Evolutionary conservation across 2,888 invertebrate species (phyloP).

Genomic region (Cerastis leucographa): DNA sequence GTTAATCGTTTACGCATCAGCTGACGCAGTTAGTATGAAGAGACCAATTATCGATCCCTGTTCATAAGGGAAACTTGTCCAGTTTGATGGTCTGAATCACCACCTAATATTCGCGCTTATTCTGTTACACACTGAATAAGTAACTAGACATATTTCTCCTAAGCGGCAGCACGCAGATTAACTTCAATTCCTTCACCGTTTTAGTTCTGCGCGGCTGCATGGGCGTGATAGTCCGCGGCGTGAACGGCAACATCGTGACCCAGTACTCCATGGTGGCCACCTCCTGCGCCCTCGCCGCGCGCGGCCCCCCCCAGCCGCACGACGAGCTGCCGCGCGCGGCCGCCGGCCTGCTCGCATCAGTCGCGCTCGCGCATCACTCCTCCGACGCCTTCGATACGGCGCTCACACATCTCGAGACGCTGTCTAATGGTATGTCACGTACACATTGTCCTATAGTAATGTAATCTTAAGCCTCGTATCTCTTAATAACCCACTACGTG

Average conservation of each 20-base stretch:
- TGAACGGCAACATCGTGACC: constrained; percentile 85
- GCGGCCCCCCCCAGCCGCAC: constrained; percentile 92
- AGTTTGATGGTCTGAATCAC: not conserved
- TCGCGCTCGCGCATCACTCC: constrained; percentile 92
- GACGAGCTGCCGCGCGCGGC: constrained; percentile 94
- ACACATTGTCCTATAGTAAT: no score
- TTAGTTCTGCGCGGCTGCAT: constrained; percentile 82
- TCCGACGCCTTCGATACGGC: constrained; percentile 90
- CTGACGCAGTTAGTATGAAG: not conserved
- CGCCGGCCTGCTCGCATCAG: constrained; percentile 92
- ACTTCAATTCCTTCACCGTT: not conserved
- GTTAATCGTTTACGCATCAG: no score
- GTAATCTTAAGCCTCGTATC: not conserved
- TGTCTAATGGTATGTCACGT: constrained; percentile 66
- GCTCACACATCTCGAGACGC: constrained; percentile 88
- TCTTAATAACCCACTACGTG: not conserved
- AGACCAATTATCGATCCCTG: not conserved
- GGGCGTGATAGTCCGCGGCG: constrained; percentile 83
- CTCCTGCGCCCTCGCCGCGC: constrained; percentile 94
- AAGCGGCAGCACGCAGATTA: not conserved
- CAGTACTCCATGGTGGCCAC: constrained; percentile 91
- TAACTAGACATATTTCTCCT: not conserved
- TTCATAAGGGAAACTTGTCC: not conserved
- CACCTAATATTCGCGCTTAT: not conserved
- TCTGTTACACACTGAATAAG: not conserved